These are phyloP conservation scores for Lanius ludovicianus DNA, from an alignment of 2,113 vertebrate species.

Conservation along the genomic window DNA sequence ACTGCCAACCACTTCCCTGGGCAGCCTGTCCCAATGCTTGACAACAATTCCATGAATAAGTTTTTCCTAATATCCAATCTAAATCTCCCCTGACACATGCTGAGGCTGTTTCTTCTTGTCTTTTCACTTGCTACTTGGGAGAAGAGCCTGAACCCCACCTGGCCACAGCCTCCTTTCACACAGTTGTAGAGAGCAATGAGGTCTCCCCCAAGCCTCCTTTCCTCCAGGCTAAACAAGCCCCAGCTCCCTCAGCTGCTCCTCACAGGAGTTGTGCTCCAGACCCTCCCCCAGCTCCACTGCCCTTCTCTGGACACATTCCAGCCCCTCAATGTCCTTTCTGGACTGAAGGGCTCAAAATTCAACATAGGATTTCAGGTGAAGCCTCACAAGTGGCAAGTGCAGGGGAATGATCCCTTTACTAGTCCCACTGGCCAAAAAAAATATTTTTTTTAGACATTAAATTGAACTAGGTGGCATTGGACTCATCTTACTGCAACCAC, in stretches of 20 bases:
- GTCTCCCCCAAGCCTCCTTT: background rate
- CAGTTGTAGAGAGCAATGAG: background rate
- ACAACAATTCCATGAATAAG: background rate
- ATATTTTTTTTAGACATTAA: background rate
- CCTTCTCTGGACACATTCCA: background rate
- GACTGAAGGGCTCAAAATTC: background rate
- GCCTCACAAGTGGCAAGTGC: fast-evolving
- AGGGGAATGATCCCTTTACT: background rate
- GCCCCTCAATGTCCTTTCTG: background rate
- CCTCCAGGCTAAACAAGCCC: background rate
- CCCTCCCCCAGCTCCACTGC: background rate
- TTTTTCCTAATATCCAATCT: background rate
- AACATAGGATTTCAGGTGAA: background rate
- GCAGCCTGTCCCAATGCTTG: background rate
- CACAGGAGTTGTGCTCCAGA: background rate
- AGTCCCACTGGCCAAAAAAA: background rate
- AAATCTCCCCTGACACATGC: background rate
- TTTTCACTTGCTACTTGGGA: background rate
- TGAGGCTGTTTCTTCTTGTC: background rate
- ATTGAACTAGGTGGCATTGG: background rate
- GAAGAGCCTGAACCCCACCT: background rate
- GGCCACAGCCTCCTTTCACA: background rate
- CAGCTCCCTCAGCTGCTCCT: background rate
- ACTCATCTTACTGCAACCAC: background rate
- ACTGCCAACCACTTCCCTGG: background rate